Conservation (phyloP, 2,888 invertebrate genomes). For the Catocala fraxini region DNA sequence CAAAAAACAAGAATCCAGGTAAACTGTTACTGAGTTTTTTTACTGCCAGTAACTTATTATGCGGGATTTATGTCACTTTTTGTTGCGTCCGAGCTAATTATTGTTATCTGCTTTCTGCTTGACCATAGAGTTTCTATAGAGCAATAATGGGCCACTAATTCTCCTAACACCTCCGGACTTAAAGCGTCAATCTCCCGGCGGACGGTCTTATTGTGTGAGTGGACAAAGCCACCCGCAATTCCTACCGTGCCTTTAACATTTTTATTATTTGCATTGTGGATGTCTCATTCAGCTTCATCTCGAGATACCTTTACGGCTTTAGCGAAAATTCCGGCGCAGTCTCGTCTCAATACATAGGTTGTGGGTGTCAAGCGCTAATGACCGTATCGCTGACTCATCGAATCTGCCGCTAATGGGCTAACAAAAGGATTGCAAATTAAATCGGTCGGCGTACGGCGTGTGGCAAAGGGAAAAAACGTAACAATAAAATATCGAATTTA, state of each 20-base stretch:
- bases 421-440: slow-evolving; percentile 78
- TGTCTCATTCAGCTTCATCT: slow-evolving; percentile 78
- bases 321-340: slow-evolving; percentile 47
- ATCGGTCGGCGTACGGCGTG: slow-evolving; percentile 69
- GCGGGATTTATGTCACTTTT: slow-evolving; percentile 87
- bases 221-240: slow-evolving; percentile 83
- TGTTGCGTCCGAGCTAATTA: slow-evolving; percentile 84
- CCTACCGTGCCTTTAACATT: slow-evolving; percentile 80
- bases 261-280: slow-evolving; percentile 78
- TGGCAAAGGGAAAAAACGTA: slow-evolving; percentile 71
- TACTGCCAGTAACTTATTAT: slow-evolving; percentile 81
- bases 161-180: slow-evolving; percentile 83
- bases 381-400: slow-evolving; percentile 67
- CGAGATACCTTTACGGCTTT: slow-evolving; percentile 59
- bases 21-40: slow-evolving; percentile 78
- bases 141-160: slow-evolving; percentile 86
- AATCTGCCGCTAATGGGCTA: slow-evolving; percentile 59
- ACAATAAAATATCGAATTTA: slow-evolving; percentile 84
- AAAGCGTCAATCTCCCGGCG: slow-evolving; percentile 78
- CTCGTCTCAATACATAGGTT: slow-evolving; percentile 20
- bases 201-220: slow-evolving; percentile 69
- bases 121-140: slow-evolving; percentile 80
- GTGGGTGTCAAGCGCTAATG: slow-evolving; percentile 50
- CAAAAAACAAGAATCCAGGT: slow-evolving; percentile 81
- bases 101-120: slow-evolving; percentile 86